A percentile compares a stretch with the other conserved stretches of the same genome.
phyloP scores from a whole-genome alignment of 2,888 invertebrate species.

The Keiferia lycopersicella region DNA sequence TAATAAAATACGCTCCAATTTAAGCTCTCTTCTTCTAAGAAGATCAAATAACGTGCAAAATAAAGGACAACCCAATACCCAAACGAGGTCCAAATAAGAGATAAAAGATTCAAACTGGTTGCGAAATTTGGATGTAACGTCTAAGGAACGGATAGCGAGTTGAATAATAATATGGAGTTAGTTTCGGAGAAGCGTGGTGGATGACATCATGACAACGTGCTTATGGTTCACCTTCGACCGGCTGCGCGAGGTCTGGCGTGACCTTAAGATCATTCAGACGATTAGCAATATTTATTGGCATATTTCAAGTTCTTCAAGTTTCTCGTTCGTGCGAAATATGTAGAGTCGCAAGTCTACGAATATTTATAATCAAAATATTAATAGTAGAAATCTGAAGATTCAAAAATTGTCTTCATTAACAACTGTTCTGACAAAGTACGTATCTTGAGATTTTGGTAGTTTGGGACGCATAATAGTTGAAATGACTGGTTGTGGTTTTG shows the following conservation, averaged over 20 bases:
- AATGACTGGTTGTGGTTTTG: no score
- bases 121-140: constrained; percentile 53
- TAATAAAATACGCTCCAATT: not conserved
- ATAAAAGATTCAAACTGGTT: constrained; percentile 63
- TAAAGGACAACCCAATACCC: constrained; percentile 31
- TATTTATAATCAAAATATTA: not conserved
- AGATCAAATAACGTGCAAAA: constrained; percentile 18
- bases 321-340: constrained; percentile 15
- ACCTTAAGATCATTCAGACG: constrained; percentile 19
- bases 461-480: no score
- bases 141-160: constrained; percentile 56
- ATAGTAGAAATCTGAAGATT: no score
- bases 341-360: not conserved
- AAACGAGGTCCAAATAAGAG: constrained; percentile 45
- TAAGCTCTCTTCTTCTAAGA: not conserved
- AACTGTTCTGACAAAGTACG: no score
- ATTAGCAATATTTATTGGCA: constrained; percentile 3
- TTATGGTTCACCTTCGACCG: constrained; percentile 61
- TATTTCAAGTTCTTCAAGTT: not conserved
- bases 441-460: no score
- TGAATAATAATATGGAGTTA: constrained; percentile 70
- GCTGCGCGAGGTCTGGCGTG: constrained; percentile 29
- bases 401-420: no score
- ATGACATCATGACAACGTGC: constrained; percentile 65
- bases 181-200: constrained; percentile 67